Conservation (phyloP, 2,113 vertebrate species). For the Saiga tatarica region DNA sequence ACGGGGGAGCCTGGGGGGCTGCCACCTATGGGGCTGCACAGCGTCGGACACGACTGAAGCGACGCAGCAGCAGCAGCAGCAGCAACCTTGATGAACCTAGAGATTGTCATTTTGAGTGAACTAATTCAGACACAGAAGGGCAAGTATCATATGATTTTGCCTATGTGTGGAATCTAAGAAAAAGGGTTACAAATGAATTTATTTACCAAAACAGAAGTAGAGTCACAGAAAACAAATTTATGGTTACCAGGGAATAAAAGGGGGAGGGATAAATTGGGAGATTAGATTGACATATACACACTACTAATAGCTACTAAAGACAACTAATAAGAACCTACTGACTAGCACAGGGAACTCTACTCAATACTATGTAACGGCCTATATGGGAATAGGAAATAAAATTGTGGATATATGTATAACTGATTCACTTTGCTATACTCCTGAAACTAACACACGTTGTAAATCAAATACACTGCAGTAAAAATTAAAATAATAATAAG, state of each 20-base stretch:
- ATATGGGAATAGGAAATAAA: neutral
- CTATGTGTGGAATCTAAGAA: neutral
- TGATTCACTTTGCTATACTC: neutral
- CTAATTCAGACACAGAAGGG: neutral
- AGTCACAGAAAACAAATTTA: neutral
- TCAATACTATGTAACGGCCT: accelerated
- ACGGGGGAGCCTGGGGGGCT: accelerated
- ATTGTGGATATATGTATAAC: neutral
- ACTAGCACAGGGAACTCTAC: neutral
- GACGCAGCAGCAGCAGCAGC: neutral
- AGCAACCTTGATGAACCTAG: neutral
- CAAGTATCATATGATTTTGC: neutral
- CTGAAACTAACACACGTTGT: neutral
- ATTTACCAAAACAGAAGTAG: neutral
- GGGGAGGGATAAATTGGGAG: neutral
- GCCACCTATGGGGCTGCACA: accelerated
- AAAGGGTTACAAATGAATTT: neutral
- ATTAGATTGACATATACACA: neutral
- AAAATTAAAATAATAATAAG: neutral
- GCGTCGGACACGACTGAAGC: accelerated
- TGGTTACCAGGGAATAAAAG: neutral
- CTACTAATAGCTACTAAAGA: neutral
- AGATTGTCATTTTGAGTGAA: neutral
- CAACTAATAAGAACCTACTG: neutral
- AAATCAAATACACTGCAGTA: neutral